Evolutionary conservation across 1,140 invertebrate genomes (phyloP).

Genomic region (Drosophila sturtevanti): DNA sequence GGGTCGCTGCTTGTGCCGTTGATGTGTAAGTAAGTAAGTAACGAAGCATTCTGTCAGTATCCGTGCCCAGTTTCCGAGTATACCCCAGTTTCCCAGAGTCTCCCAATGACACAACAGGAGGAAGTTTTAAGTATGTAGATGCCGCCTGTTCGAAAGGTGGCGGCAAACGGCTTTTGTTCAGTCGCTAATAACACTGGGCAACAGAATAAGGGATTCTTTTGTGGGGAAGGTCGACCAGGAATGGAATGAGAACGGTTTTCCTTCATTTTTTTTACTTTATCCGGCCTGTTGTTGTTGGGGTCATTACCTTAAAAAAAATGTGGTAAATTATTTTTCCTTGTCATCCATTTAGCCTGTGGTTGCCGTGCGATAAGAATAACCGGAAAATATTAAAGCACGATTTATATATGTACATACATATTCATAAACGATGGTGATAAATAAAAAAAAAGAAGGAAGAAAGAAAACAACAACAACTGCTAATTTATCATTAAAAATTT

Average conservation of each 20-base stretch:
- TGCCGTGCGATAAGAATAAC: constrained; percentile 14
- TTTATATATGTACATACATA: not conserved
- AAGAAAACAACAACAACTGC: not conserved
- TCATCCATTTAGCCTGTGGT: constrained; percentile 9
- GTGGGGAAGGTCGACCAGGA: not conserved
- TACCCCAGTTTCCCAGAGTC: not conserved
- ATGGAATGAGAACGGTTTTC: not conserved
- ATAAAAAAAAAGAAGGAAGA: not conserved
- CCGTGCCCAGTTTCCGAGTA: not conserved
- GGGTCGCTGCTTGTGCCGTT: constrained; percentile 39
- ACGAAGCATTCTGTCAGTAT: not conserved
- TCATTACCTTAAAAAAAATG: constrained; percentile 28
- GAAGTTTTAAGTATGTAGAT: constrained; percentile 60
- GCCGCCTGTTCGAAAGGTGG: not conserved
- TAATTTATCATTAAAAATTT: not conserved
- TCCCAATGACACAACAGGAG: constrained; percentile 50
- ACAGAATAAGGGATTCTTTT: not conserved
- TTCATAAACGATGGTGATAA: not conserved
- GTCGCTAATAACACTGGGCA: constrained; percentile 28
- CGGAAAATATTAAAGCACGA: constrained; percentile 12
- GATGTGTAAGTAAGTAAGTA: constrained; percentile 10
- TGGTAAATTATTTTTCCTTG: constrained; percentile 9
- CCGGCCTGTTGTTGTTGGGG: constrained; percentile 6
- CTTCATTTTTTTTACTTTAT: not conserved
- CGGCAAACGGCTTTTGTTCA: constrained; percentile 31